Base-by-base conservation (phyloP, 1,140 invertebrate species). In the Drosophila tsacasi region DNA sequence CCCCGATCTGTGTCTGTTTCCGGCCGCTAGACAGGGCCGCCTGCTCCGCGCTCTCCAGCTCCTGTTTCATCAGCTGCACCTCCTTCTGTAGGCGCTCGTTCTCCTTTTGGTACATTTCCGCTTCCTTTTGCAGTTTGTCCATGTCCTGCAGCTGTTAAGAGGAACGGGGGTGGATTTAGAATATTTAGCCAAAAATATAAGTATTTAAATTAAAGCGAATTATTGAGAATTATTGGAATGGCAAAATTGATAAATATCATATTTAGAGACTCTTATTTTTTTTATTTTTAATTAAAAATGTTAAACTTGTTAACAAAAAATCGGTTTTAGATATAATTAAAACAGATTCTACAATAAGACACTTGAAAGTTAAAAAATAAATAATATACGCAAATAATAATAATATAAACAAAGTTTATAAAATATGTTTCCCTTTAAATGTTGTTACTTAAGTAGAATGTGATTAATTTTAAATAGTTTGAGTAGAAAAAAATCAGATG, bases 81-180 rank as follows among this genome's bases (percentile, higher is more conserved):
- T 93, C 92, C 4, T 49, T 35, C 47, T 92, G 76, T 55, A 93
- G 65, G 15, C 81, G 72, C 15, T 86, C 79, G 61, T 93, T 92
- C 59, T 93, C 86, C 73, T 93, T 91, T n/a, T 92, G 83, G 57
- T 92, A 76, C 54, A 77, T 78, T 76, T 93, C 92, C 52, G 91
- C 81, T 75, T 93, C 92, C 59, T 93, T 93, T 54, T 93, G 92
- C 62, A 93, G 55, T 55, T 93, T 93, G 58, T 93, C 89, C 37
- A 92, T 55, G 27, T 93, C 92, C 76, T 91, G 86, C 83, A 92
- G 78, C 90, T 93, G 81, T 47, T 77, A 73, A 25, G 7, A n/a
- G 21, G 4, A 65, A 30, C 5, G 40, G 13, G 23, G 21, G 30
- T 58, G 50, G 25, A 46, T 68, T 68, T n/a, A 47, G 10, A 30